Evolutionary conservation across 2,797 vertebrate species (phyloP).

Genomic region (Alauda arvensis): DNA sequence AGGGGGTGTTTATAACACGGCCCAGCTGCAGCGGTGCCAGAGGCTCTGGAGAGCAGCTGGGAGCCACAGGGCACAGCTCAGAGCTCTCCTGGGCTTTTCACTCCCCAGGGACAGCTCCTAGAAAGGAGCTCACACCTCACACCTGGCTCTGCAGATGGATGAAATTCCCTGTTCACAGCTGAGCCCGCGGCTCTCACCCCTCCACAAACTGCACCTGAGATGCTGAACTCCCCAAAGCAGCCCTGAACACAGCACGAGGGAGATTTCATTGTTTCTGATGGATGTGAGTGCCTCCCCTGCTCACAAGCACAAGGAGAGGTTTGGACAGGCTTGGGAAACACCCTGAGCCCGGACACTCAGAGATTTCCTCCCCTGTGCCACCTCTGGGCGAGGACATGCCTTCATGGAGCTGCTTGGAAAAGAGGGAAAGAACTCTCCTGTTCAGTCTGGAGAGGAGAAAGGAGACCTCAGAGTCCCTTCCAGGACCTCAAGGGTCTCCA

Average conservation of each 20-base stretch:
- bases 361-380: not conserved
- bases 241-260: not conserved
- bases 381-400: rapidly evolving
- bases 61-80: not conserved
- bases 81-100: not conserved
- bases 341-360: rapidly evolving
- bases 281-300: not conserved
- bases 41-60: rapidly evolving
- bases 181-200: not conserved
- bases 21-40: not conserved
- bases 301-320: too few species aligned
- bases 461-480: too few species aligned
- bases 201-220: not conserved
- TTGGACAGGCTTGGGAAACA: not conserved
- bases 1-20: not conserved
- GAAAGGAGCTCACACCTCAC: not conserved
- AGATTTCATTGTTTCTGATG: not conserved
- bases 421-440: not conserved
- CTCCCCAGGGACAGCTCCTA: not conserved
- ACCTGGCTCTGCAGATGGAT: not conserved
- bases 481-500: not conserved
- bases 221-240: not conserved
- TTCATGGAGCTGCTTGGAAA: rapidly evolving
- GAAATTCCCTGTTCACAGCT: not conserved
- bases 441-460: not conserved